phyloP scores from a whole-genome alignment of 2,888 invertebrate genomes.

The Mythimna loreyi region DNA sequence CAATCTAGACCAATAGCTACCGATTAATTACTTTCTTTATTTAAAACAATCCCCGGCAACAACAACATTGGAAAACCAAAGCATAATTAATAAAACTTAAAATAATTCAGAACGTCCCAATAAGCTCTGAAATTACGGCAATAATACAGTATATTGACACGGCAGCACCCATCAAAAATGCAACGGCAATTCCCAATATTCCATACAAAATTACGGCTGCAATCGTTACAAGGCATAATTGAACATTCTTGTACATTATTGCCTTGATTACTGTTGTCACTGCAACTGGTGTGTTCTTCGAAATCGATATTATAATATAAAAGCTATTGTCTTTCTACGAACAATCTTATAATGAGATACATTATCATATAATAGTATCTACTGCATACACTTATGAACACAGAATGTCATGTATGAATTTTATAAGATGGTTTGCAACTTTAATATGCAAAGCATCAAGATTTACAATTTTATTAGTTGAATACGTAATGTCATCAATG shows the following conservation, averaged over 20 bases:
- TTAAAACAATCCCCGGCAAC: conserved; percentile 1
- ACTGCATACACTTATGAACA: conserved; percentile 39
- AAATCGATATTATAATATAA: conserved; percentile 26
- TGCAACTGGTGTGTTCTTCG: conserved; percentile 23
- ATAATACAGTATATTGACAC: conserved; percentile 5
- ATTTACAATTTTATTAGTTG: conserved; percentile 22
- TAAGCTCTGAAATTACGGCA: background rate
- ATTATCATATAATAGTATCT: conserved; percentile 50
- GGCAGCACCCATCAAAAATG: conserved; percentile 29
- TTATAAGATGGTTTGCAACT: conserved; percentile 35
- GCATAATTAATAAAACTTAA: background rate
- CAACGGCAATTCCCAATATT: conserved; percentile 24
- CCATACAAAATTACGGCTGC: conserved; percentile 18
- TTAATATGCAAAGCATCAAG: conserved; percentile 36
- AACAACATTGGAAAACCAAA: background rate
- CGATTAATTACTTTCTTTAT: conserved; percentile 6
- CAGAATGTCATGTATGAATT: conserved; percentile 49
- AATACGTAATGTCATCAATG: conserved; percentile 30
- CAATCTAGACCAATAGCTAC: background rate
- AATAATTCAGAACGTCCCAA: conserved; percentile 26
- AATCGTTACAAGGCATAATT: conserved; percentile 27
- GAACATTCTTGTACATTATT: conserved; percentile 31
- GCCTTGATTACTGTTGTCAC: conserved; percentile 31
- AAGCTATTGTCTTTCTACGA: conserved; percentile 42
- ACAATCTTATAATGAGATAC: conserved; percentile 48